A percentile compares a stretch with the other conserved stretches of the same genome.
Conservation (phyloP, 1,140 invertebrate species). For the Drosophila malerkotliana region DNA sequence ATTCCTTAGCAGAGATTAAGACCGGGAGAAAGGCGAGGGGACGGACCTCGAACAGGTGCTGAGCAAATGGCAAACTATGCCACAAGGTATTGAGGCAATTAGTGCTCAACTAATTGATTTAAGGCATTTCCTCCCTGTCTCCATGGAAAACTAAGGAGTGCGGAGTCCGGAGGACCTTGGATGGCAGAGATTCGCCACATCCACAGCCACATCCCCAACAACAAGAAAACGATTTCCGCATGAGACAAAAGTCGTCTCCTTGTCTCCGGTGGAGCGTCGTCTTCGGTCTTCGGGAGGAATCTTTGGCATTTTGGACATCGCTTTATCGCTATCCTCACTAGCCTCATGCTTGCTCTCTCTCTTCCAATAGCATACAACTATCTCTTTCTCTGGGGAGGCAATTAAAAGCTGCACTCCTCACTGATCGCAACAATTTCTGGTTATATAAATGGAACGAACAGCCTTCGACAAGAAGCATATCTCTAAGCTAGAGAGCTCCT, state of each 20-base stretch:
- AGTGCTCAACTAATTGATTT: conserved; percentile 83
- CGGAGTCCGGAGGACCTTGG: conserved; percentile 20
- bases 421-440: conserved; percentile 78
- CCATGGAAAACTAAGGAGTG: conserved; percentile 24
- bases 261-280: conserved; percentile 62
- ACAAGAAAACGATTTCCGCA: conserved; percentile 61
- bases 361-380: background rate
- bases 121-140: conserved; percentile 79
- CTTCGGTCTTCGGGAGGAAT: conserved; percentile 53
- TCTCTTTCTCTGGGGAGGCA: conserved; percentile 43
- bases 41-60: conserved; percentile 67
- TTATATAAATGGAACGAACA: conserved; percentile 77
- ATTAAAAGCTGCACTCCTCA: conserved; percentile 72
- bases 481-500: conserved; percentile 59
- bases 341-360: conserved; percentile 9
- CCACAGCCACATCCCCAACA: conserved; percentile 2
- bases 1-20: conserved; percentile 73
- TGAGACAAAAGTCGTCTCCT: conserved; percentile 69
- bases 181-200: conserved; percentile 2
- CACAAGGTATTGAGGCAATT: conserved; percentile 83
- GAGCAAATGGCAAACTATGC: conserved; percentile 81
- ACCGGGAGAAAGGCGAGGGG: conserved; percentile 4
- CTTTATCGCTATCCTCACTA: conserved; percentile 53
- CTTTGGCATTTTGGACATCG: conserved; percentile 68
- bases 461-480: conserved; percentile 36